These are phyloP conservation scores for Salvelinus fontinalis DNA, from an alignment of 2,113 vertebrate genomes.

Conservation along the genomic window DNA sequence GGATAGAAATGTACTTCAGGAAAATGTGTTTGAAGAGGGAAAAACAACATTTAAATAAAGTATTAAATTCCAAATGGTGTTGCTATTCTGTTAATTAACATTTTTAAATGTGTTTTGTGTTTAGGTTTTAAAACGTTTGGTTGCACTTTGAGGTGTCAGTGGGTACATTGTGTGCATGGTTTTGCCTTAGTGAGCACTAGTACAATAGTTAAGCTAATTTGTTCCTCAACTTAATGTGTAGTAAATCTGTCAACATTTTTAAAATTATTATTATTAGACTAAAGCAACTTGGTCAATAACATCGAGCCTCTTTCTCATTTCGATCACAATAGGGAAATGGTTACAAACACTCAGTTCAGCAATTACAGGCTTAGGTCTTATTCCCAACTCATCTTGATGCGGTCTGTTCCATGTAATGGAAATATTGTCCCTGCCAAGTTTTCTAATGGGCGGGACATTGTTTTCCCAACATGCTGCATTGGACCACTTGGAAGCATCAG, in stretches of 20 bases:
- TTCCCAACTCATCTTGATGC: conserved; percentile 12
- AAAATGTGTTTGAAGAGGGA: conserved; percentile 75
- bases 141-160: background rate
- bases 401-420: conserved; percentile 33
- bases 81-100: background rate
- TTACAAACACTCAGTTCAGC: conserved; percentile 25
- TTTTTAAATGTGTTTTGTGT: background rate
- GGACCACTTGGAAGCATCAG: background rate
- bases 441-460: conserved; percentile 39
- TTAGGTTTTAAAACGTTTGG: too few species aligned
- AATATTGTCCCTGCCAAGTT: conserved; percentile 29
- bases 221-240: too few species aligned
- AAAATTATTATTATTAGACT: background rate
- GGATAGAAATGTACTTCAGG: conserved; percentile 70
- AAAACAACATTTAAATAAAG: conserved; percentile 65
- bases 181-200: too few species aligned
- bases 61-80: conserved; percentile 55
- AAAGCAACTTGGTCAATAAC: background rate
- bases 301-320: conserved; percentile 33
- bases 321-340: conserved; percentile 36
- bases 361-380: background rate
- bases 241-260: background rate
- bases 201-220: background rate
- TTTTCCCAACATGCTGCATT: background rate
- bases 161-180: too few species aligned